Conservation (phyloP, 2,797 vertebrate genomes). For the Tragopan temminckii region DNA sequence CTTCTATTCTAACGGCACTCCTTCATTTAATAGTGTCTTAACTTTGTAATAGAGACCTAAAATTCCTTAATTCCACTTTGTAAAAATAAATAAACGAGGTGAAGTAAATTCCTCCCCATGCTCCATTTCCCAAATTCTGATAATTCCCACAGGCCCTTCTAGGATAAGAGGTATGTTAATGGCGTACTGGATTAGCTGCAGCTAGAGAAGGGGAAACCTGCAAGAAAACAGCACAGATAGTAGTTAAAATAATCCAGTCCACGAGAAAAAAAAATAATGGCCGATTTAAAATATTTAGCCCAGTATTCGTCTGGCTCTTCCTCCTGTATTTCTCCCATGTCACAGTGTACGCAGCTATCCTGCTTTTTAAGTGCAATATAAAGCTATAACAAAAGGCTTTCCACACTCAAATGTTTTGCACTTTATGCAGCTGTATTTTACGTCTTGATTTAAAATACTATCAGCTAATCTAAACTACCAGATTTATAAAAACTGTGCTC, state of each 20-base stretch:
- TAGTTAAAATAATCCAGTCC: neutral
- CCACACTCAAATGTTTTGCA: neutral
- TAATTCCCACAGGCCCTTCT: neutral
- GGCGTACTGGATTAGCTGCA: neutral
- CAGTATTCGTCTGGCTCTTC: neutral
- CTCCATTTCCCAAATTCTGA: neutral
- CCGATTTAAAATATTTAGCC: neutral
- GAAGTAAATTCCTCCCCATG: neutral
- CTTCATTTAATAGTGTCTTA: slow-evolving; percentile 16
- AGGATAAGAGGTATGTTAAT: neutral
- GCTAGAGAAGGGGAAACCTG: neutral
- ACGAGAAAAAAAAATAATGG: neutral
- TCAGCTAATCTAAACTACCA: neutral
- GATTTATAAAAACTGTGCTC: neutral
- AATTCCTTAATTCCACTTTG: neutral
- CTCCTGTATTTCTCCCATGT: neutral
- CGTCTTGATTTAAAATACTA: neutral
- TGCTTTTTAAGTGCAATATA: neutral
- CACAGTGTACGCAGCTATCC: neutral
- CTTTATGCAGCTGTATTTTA: neutral
- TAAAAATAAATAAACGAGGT: slow-evolving; percentile 22
- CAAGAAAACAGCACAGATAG: neutral
- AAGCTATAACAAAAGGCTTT: neutral
- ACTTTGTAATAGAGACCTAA: neutral
- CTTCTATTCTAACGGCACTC: neutral